phyloP scores from a whole-genome alignment of 2,113 vertebrate species.

The Neolamprologus brichardi region DNA sequence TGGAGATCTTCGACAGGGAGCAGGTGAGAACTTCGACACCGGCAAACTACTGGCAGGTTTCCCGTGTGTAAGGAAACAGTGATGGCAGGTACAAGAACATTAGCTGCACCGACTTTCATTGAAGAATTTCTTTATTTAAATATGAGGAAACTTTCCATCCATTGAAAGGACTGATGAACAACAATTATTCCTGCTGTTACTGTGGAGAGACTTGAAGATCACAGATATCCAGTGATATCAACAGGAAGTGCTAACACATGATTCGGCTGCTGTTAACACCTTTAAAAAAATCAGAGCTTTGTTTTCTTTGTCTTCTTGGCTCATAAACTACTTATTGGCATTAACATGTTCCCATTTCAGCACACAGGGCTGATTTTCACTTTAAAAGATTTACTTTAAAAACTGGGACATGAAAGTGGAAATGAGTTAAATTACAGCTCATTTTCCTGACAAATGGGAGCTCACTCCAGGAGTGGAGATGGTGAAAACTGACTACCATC shows the following conservation, averaged over 20 bases:
- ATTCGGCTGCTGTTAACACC: neutral
- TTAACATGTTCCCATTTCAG: neutral
- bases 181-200: neutral
- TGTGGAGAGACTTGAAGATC: neutral
- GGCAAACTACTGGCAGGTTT: neutral
- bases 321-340: neutral
- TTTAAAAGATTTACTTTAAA: neutral
- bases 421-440: neutral
- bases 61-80: neutral
- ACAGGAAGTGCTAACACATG: neutral
- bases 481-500: neutral
- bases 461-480: neutral
- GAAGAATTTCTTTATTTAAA: neutral
- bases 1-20: constrained; percentile 89
- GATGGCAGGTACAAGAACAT: neutral
- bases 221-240: neutral
- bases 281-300: neutral
- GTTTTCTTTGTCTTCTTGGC: neutral
- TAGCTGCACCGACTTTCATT: neutral
- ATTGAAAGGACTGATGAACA: neutral
- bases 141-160: neutral
- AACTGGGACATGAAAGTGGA: neutral
- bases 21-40: constrained; percentile 66
- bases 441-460: neutral
- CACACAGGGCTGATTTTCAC: neutral